phyloP scores from a whole-genome alignment of 1,140 invertebrate genomes.

The Marisa cornuarietis region DNA sequence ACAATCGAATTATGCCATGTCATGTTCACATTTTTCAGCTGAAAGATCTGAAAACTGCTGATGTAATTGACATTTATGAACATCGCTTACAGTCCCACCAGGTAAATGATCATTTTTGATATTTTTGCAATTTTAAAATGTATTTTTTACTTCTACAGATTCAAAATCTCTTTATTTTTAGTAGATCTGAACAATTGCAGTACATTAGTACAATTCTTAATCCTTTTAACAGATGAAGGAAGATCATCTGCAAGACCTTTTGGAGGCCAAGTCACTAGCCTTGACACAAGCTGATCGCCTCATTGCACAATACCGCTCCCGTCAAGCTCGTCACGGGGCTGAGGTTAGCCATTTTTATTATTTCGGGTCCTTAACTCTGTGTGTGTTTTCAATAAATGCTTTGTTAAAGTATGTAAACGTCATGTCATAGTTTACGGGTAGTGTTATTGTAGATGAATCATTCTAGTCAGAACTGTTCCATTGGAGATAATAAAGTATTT shows the following conservation, averaged over 20 bases:
- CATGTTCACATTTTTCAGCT: slow-evolving; percentile 43
- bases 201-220: background rate
- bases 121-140: background rate
- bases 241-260: slow-evolving; percentile 62
- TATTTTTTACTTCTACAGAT: background rate
- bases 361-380: too few relatives aligned
- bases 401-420: too few relatives aligned
- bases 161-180: background rate
- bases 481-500: background rate
- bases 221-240: slow-evolving; percentile 60
- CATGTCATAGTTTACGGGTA: too few relatives aligned
- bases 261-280: slow-evolving; percentile 63
- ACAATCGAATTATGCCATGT: background rate
- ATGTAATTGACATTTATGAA: slow-evolving; percentile 66
- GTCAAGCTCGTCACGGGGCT: slow-evolving; percentile 59
- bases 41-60: slow-evolving; percentile 60
- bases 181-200: background rate
- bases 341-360: slow-evolving; percentile 48
- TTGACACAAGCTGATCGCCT: slow-evolving; percentile 63
- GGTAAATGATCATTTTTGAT: slow-evolving; percentile 30
- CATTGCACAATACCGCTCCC: slow-evolving; percentile 59
- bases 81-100: slow-evolving; percentile 61
- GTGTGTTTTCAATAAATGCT: too few relatives aligned
- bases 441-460: too few relatives aligned
- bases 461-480: too few relatives aligned